phyloP scores from a whole-genome alignment of 2,797 vertebrate species.

The Macrochelys suwanniensis region DNA sequence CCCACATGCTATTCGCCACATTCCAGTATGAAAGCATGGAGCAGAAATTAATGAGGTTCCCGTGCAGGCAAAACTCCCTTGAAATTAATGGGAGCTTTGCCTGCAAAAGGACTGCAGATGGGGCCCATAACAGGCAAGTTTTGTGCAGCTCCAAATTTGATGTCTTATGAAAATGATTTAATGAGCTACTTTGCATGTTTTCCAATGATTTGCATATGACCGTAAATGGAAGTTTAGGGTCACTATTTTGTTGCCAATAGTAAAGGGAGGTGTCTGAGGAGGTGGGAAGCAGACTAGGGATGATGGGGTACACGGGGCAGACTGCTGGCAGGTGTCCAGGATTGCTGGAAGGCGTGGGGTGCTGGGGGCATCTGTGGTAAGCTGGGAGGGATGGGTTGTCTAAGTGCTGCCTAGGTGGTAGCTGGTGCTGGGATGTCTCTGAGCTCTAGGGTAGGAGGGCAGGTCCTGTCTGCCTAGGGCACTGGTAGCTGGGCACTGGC shows the following conservation, averaged over 20 bases:
- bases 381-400: too few relatives aligned
- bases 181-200: background rate
- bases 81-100: background rate
- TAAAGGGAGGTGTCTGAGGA: background rate
- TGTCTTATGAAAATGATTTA: background rate
- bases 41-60: background rate
- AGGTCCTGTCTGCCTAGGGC: too few relatives aligned
- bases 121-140: background rate
- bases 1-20: background rate
- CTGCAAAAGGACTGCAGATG: background rate
- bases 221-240: background rate
- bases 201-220: background rate
- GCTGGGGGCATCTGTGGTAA: too few relatives aligned
- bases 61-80: background rate
- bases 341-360: background rate
- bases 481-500: too few relatives aligned
- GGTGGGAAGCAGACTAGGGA: background rate
- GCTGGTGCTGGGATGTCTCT: too few relatives aligned
- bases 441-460: too few relatives aligned
- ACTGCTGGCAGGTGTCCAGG: background rate
- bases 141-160: background rate
- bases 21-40: background rate
- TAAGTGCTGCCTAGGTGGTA: too few relatives aligned
- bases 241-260: background rate
- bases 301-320: background rate